Evolutionary conservation across 2,797 vertebrate genomes (phyloP).

Genomic region (Heterohyrax brucei): DNA sequence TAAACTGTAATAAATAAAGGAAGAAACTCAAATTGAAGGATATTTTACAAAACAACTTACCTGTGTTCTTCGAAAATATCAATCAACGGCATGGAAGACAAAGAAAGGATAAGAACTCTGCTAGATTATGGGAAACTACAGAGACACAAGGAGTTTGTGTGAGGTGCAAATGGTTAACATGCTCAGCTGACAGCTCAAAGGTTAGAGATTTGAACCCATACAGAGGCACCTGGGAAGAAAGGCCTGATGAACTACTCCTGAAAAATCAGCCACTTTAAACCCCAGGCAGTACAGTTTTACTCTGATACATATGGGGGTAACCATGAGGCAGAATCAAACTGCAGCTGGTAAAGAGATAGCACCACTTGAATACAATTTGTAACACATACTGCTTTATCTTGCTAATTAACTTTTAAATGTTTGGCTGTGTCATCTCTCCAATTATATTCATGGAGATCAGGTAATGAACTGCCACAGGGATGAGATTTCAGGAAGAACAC

Average conservation of each 20-base stretch:
- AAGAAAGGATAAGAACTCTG: not conserved
- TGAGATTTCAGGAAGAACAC: not conserved
- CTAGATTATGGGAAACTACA: not conserved
- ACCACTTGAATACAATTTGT: not conserved
- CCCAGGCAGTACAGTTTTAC: not conserved
- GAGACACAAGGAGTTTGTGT: not conserved
- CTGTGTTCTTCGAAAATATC: not conserved
- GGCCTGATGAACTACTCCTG: not conserved
- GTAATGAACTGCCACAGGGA: not conserved
- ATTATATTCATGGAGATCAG: not conserved
- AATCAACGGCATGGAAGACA: not conserved
- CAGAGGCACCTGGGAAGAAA: not conserved
- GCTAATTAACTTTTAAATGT: slow-evolving; percentile 56
- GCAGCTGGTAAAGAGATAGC: not conserved
- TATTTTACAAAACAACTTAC: not conserved
- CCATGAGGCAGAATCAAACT: not conserved
- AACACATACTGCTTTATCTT: not conserved
- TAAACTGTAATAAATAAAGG: not conserved
- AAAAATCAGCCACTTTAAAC: not conserved
- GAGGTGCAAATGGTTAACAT: not conserved
- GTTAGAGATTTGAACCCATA: not conserved
- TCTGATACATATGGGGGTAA: not conserved
- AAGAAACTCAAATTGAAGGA: not conserved
- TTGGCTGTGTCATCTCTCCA: not conserved
- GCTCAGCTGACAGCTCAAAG: not conserved